phyloP scores from a whole-genome alignment of 2,797 vertebrate genomes.

The Fundulus diaphanus region DNA sequence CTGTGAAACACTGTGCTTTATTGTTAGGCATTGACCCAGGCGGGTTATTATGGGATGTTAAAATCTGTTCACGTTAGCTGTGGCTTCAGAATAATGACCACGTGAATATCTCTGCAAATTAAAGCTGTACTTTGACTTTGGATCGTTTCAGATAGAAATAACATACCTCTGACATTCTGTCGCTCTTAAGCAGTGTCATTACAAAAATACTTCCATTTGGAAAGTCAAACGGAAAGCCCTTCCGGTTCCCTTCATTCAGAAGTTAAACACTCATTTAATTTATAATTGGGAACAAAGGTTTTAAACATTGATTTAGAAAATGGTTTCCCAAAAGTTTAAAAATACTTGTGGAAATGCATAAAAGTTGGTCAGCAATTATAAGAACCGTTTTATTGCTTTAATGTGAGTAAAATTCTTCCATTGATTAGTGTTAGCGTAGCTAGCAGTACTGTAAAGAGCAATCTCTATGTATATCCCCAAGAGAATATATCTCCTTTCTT shows the following conservation, averaged over 20 bases:
- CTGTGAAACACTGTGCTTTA: too few relatives aligned
- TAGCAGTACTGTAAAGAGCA: background rate
- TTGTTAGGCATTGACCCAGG: too few relatives aligned
- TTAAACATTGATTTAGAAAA: background rate
- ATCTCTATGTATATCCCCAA: background rate
- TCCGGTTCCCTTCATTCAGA: background rate
- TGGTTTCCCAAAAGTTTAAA: too few relatives aligned
- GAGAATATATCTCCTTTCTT: background rate
- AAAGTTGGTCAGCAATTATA: background rate
- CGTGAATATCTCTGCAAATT: background rate
- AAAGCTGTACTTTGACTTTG: background rate
- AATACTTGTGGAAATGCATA: too few relatives aligned
- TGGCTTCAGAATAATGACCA: background rate
- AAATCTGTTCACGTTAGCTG: too few relatives aligned
- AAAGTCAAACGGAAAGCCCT: background rate
- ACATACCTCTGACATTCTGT: background rate
- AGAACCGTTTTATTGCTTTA: background rate
- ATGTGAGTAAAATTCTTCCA: background rate
- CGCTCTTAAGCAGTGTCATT: too few relatives aligned
- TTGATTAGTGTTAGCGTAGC: background rate
- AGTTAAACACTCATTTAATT: background rate
- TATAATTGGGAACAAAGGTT: too few relatives aligned
- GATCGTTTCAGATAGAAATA: background rate
- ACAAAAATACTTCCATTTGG: background rate
- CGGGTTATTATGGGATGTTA: too few relatives aligned